Base-by-base conservation (phyloP, 2,888 invertebrate genomes). In the Oasisia sp. region DNA sequence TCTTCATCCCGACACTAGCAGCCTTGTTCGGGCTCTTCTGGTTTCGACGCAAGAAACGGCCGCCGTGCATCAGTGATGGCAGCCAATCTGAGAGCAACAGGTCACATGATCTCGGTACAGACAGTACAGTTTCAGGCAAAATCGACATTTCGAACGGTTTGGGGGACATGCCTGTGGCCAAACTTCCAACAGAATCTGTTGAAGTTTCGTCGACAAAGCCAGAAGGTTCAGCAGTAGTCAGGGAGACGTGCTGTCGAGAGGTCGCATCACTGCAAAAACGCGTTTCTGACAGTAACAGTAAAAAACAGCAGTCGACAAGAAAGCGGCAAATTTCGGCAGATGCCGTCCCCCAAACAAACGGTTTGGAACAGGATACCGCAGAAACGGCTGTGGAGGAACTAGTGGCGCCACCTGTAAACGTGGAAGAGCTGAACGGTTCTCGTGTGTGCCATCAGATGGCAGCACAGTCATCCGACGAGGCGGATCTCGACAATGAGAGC, bases 21-120 rank as follows among this genome's bases (percentile, higher is more conserved):
- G 92, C 91, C n/a, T 89, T 92, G 32, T 44, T 92, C n/a, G 92
- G 92, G 12, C 91, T 92, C 44, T 50, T 92, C 32, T 92, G 92
- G 92, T 92, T 92, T 32, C 90, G 92, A 1, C 45, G 91, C 32
- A 92, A 92, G 90, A 92, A 92, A 45, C 91, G 91, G 91, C 74
- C 89, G 5, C 92, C 92, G 11, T 58, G 58, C 9, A 91, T 92
- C 56, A 58, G 58, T 56, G 50, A 58, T 56, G 38, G 44, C n/a
- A 89, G 91, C 14, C 91, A 91, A 89, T 32, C 32, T 11, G 74
- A 91, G 44, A 4, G 74, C 27, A 7, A 74, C 4, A 19, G 74
- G 74, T 74, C 74, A 74, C 74, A 74, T 74, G n/a, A 74, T 74
- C 19, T 74, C 7, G n/a, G 74, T 27, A 74, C 74, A 74, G 74